Percentiles rank a stretch among this genome's conserved stretches.
Conservation (phyloP, 1,140 invertebrate genomes). For the Doryteuthis pealeii region DNA sequence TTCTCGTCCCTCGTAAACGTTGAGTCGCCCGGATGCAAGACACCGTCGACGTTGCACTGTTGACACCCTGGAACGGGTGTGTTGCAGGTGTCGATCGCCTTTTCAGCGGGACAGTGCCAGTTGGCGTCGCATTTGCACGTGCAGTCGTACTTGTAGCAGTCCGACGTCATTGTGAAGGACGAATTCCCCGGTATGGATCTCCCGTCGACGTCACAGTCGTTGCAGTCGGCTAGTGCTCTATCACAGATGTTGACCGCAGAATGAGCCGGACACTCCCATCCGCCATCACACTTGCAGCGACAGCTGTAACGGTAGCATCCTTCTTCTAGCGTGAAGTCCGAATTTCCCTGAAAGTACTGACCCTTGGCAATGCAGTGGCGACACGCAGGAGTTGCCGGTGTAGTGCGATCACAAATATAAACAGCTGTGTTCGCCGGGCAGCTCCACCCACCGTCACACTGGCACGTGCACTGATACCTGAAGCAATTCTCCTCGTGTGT, state of each 20-base stretch:
- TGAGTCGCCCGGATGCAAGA: constrained; percentile 21
- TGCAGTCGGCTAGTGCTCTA: constrained; percentile 17
- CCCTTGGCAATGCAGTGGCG: constrained; percentile 11
- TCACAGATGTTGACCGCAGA: constrained; percentile 27
- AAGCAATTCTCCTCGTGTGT: constrained; percentile 29
- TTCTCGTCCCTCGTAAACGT: constrained; percentile 27
- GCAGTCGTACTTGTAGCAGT: constrained; percentile 36
- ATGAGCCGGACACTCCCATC: constrained; percentile 28
- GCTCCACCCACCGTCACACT: constrained; percentile 33
- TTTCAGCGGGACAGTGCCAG: constrained; percentile 32
- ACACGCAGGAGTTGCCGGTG: not conserved
- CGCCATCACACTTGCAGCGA: constrained; percentile 33
- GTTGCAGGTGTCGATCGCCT: constrained; percentile 32
- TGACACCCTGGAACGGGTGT: constrained; percentile 13
- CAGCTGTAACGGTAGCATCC: constrained; percentile 33
- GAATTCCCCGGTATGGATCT: constrained; percentile 21
- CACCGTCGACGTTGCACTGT: constrained; percentile 26
- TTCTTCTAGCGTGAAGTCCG: constrained; percentile 19
- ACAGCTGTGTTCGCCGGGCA: constrained; percentile 33
- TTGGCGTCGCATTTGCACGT: constrained; percentile 33
- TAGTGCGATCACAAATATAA: constrained; percentile 28
- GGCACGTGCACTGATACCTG: constrained; percentile 37
- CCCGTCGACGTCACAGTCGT: constrained; percentile 23
- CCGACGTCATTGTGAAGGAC: constrained; percentile 20
- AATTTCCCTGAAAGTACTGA: constrained; percentile 16